Conservation (phyloP, 2,113 vertebrate genomes). For the Ascaphus truei region DNA sequence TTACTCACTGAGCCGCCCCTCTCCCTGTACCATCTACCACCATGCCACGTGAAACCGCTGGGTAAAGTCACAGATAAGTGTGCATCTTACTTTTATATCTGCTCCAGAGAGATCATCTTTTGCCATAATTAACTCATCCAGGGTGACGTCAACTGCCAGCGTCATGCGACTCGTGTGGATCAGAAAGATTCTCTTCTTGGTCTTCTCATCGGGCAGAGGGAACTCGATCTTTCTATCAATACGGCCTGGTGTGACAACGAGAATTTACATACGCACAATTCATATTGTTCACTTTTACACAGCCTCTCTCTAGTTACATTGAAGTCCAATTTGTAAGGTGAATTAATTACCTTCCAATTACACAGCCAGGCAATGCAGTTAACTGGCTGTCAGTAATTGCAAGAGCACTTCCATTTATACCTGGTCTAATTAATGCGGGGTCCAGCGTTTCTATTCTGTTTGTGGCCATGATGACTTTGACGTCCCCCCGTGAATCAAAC, state of each 20-base stretch:
- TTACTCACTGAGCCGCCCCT: no score
- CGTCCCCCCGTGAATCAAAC: conserved; percentile 92
- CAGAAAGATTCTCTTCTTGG: conserved; percentile 93
- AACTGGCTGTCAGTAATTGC: no score
- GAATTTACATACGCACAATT: no score
- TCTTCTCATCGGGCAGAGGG: conserved; percentile 94
- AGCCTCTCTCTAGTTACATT: no score
- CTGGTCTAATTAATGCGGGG: conserved; percentile 93
- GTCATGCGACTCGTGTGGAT: conserved; percentile 98
- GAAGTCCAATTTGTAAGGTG: no score
- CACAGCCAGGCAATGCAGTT: no score
- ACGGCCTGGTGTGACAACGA: conserved; percentile 69
- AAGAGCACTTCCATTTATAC: conserved; percentile 52
- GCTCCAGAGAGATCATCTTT: conserved; percentile 96
- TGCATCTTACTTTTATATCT: conserved; percentile 82
- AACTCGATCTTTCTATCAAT: conserved; percentile 97
- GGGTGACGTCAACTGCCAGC: conserved; percentile 82
- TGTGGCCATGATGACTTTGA: conserved; percentile 98
- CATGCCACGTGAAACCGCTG: no score
- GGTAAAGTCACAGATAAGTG: no score
- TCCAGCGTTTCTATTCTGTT: conserved; percentile 96
- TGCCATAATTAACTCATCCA: conserved; percentile 93
- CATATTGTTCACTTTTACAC: no score
- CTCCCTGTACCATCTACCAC: no score
- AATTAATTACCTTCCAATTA: no score